Conservation (phyloP, 2,797 vertebrate genomes). For the Pseudochaenichthys georgianus region DNA sequence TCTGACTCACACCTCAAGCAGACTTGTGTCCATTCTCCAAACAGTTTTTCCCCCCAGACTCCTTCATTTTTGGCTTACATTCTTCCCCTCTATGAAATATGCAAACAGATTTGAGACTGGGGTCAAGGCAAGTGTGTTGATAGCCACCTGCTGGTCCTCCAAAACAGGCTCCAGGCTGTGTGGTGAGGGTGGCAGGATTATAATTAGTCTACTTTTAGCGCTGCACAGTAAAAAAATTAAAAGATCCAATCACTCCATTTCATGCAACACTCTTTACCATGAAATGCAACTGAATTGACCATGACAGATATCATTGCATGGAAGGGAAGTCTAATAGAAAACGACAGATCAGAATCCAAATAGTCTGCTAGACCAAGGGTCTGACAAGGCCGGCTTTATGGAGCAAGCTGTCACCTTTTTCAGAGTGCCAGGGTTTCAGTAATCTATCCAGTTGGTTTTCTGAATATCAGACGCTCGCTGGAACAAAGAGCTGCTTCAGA, state of each 20-base stretch:
- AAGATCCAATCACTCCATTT: conserved; percentile 10
- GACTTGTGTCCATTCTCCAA: conserved; percentile 40
- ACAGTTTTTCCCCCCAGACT: background rate
- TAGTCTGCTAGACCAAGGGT: conserved; percentile 12
- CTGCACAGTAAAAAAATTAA: conserved; percentile 24
- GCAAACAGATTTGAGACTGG: conserved; percentile 51
- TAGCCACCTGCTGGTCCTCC: conserved; percentile 61
- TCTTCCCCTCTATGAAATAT: conserved; percentile 38
- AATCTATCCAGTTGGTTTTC: conserved; percentile 74
- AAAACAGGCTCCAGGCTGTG: conserved; percentile 51
- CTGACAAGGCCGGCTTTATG: conserved; percentile 70
- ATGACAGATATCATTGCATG: conserved; percentile 1
- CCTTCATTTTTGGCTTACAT: conserved; percentile 48
- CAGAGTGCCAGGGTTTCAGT: conserved; percentile 69
- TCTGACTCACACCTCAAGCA: conserved; percentile 62
- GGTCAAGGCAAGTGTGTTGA: conserved; percentile 41
- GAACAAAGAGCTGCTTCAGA: conserved; percentile 80
- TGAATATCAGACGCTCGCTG: conserved; percentile 74
- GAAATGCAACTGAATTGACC: background rate
- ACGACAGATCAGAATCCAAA: conserved; percentile 17
- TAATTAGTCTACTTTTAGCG: conserved; percentile 61
- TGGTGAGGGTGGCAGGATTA: conserved; percentile 20
- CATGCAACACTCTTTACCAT: background rate
- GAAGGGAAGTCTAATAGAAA: conserved; percentile 13
- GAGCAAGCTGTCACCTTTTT: conserved; percentile 69